Evolutionary conservation across 2,888 invertebrate species (phyloP).

Genomic region (Stictocephala bisonia): DNA sequence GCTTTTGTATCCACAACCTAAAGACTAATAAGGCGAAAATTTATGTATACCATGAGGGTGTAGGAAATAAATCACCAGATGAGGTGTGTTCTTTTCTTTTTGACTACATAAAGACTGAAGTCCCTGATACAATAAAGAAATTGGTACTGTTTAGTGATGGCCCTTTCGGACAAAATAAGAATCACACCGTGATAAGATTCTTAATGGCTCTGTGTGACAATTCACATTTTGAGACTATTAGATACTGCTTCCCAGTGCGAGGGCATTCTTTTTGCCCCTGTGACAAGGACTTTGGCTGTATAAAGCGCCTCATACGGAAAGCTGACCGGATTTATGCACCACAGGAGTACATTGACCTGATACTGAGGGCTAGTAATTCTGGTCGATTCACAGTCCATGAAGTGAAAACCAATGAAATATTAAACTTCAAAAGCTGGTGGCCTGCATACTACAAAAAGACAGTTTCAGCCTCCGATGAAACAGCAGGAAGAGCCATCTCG

Average conservation of each 20-base stretch:
- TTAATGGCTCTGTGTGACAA: no score
- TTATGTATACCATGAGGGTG: slow-evolving; percentile 53
- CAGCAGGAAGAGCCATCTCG: slow-evolving; percentile 41
- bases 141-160: slow-evolving; percentile 48
- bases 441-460: slow-evolving; percentile 13
- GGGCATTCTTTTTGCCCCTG: no score
- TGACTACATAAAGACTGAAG: slow-evolving; percentile 23
- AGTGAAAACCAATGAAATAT: no score
- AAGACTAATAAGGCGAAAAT: slow-evolving; percentile 50
- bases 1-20: slow-evolving; percentile 51
- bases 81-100: slow-evolving; percentile 42
- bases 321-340: no score
- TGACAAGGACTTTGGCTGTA: no score
- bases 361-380: no score
- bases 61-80: slow-evolving; percentile 45
- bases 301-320: no score
- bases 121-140: slow-evolving; percentile 33
- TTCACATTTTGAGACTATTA: no score
- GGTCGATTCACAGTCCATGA: slow-evolving; percentile 21
- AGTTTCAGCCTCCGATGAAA: slow-evolving; percentile 34
- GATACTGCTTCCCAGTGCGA: no score
- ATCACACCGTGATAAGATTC: no score
- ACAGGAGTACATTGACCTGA: no score
- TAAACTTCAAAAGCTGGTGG: slow-evolving; percentile 17
- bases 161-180: no score